These are phyloP conservation scores for Pachypeltis micranthus DNA, from an alignment of 1,140 invertebrate genomes.

Conservation along the genomic window DNA sequence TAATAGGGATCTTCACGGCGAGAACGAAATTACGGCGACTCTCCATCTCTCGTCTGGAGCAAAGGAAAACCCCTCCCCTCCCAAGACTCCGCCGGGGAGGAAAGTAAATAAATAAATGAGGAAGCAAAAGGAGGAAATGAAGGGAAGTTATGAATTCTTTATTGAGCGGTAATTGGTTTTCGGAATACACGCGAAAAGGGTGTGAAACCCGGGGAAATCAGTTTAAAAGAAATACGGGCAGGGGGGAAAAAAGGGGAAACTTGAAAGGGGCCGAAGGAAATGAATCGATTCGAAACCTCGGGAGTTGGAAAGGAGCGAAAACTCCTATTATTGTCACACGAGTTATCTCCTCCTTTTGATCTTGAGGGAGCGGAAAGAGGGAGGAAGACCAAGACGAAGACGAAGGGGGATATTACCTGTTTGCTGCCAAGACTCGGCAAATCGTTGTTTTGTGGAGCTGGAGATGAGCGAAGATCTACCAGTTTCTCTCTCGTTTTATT, in stretches of 20 bases:
- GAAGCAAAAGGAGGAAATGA: too few relatives aligned
- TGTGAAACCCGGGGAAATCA: background rate
- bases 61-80: too few relatives aligned
- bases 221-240: background rate
- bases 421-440: background rate
- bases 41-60: too few relatives aligned
- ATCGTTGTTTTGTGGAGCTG: too few relatives aligned
- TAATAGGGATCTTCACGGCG: too few relatives aligned
- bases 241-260: background rate
- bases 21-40: too few relatives aligned
- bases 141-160: background rate
- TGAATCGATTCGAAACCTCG: background rate
- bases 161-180: background rate
- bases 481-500: too few relatives aligned
- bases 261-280: background rate
- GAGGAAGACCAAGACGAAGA: background rate
- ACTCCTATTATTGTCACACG: constrained; percentile 2
- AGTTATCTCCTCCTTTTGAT: constrained; percentile 6
- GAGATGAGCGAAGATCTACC: too few relatives aligned
- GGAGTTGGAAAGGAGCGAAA: background rate
- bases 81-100: too few relatives aligned
- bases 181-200: too few relatives aligned
- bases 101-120: too few relatives aligned
- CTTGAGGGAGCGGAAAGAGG: background rate
- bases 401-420: background rate